Percentiles rank a stretch among this genome's conserved stretches.
Conservation (phyloP, 1,140 invertebrate species). For the Potamilus streckersoni region DNA sequence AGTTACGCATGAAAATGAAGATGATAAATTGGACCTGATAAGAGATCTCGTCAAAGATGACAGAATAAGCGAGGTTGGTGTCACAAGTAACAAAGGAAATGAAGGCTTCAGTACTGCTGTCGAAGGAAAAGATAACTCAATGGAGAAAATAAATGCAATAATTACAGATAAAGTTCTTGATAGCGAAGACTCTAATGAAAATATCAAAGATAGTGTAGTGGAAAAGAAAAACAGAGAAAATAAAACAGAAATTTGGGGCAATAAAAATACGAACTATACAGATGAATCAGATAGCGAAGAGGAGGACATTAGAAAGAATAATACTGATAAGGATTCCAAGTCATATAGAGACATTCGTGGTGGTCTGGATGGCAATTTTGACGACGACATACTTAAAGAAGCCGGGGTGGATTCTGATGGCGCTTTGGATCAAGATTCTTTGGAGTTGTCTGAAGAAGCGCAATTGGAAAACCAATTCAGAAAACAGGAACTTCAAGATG, state of each 20-base stretch:
- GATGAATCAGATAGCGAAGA: too few species aligned
- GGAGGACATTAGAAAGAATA: too few species aligned
- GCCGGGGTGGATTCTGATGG: too few species aligned
- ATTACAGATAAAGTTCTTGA: background rate
- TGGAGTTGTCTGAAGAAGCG: background rate
- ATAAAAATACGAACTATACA: too few species aligned
- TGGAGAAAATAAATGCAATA: background rate
- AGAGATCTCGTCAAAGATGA: background rate
- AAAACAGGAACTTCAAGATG: background rate
- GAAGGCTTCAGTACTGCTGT: background rate
- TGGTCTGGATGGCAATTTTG: too few species aligned
- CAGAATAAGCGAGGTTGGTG: background rate
- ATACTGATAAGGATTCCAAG: too few species aligned
- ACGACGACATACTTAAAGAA: too few species aligned
- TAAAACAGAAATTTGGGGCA: too few species aligned
- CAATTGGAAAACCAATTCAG: background rate
- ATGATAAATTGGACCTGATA: background rate
- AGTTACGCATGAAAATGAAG: background rate
- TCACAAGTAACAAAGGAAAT: background rate
- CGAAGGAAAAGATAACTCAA: background rate
- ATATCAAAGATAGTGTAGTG: background rate
- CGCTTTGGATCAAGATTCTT: background rate
- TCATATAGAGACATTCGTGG: too few species aligned
- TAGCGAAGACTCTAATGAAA: background rate
- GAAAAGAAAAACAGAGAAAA: too few species aligned